Base-by-base conservation (phyloP, 2,888 invertebrate genomes). In the Dicyrtomina minuta region DNA sequence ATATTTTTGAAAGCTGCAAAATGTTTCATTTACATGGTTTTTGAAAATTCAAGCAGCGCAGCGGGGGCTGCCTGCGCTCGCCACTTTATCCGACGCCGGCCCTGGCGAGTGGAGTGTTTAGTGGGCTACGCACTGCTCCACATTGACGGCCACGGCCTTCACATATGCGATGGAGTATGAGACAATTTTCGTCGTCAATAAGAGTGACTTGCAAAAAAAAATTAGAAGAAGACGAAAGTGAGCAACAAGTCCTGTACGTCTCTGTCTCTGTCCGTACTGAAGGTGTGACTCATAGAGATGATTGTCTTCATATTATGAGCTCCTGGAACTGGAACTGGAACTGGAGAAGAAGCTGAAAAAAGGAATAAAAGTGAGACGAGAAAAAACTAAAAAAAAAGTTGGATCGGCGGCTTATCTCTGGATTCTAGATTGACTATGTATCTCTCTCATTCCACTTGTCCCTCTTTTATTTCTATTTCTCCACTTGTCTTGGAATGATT, bases 171-270 rank as follows among this genome's bases (percentile, higher is more conserved):
- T n/a, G n/a, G n/a, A n/a, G n/a, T n/a, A n/a, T n/a, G 49, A 49
- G 3, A 20, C 17, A 49, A 49, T 49, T 49, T n/a, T 41, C 53
- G 51, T 68, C 68, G 59, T 71, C 71, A 71, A 61, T 68, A 27
- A 68, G 65, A 55, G 68, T 69, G 71, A 69, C 68, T 68, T 59
- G 60, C 17, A 59, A 44, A 70, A 70, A 66, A 53, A 53, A 39
- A 43, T 41, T 17, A n/a, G 44, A 3, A 3, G 44, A 49, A 22
- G 49, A 49, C 17, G 17, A 22, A 22, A 4, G 46, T 4, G 15
- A 6, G n/a, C 4, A 46, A 46, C 22, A 22, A 53, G 22, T 15
- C 15, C 43, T 12, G 46, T 15, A 46, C 15, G 51, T 55, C 3
- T 22, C 1, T 26, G n/a, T 26, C 22, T 22, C 10, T 55, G 17